phyloP scores from a whole-genome alignment of 2,888 invertebrate genomes.

The Iselma pallidipennis region DNA sequence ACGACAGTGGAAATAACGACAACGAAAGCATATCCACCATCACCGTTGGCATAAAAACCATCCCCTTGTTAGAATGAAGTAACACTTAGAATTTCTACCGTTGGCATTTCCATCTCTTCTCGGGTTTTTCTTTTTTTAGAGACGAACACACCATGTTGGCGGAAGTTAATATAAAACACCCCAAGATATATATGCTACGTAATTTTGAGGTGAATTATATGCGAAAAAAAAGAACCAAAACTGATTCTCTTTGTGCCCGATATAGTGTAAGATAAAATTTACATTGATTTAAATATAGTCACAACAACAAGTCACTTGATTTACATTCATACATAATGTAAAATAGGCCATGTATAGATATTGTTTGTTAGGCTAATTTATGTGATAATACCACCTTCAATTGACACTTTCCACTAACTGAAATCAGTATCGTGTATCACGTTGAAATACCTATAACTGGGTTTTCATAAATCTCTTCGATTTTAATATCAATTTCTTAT shows the following conservation, averaged over 20 bases:
- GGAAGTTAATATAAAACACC: constrained; percentile 29
- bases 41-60: not conserved
- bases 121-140: constrained; percentile 23
- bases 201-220: constrained; percentile 29
- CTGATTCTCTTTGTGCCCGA: constrained; percentile 2
- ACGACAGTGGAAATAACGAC: no score
- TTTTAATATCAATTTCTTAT: not conserved
- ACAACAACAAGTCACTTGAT: constrained; percentile 3
- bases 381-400: not conserved
- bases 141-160: constrained; percentile 24
- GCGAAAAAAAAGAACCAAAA: not conserved
- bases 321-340: constrained; percentile 24
- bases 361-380: constrained; percentile 11
- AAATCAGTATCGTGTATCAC: not conserved
- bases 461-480: not conserved
- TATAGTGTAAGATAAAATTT: constrained; percentile 19
- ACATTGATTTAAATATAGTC: constrained; percentile 21
- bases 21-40: no score
- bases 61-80: not conserved
- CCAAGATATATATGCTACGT: constrained; percentile 24
- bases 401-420: not conserved
- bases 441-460: not conserved
- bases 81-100: not conserved
- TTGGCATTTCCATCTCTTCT: not conserved
- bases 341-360: constrained; percentile 12